These are phyloP conservation scores for Emys orbicularis DNA, from an alignment of 2,797 vertebrate species.

Conservation along the genomic window DNA sequence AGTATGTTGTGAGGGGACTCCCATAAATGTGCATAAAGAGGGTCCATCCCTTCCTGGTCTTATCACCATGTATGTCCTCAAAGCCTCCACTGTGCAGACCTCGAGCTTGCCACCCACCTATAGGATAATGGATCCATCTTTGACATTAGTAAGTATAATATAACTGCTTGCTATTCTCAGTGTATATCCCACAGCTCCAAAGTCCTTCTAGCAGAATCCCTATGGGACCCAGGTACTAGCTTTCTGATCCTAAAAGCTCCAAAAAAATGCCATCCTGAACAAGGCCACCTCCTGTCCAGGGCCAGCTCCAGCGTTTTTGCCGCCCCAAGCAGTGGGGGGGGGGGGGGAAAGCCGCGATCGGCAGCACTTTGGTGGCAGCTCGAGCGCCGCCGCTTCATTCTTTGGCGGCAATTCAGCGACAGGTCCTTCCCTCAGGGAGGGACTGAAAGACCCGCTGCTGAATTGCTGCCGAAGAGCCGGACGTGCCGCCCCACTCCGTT, in stretches of 20 bases:
- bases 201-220: background rate
- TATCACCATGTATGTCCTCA: background rate
- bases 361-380: too few species aligned
- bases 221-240: background rate
- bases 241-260: background rate
- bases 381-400: too few species aligned
- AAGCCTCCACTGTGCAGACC: background rate
- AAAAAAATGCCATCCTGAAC: background rate
- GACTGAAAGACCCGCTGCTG: fast-evolving
- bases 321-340: too few species aligned
- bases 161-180: background rate
- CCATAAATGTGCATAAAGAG: background rate
- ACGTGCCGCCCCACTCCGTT: too few species aligned
- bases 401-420: too few species aligned
- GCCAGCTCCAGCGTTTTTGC: too few species aligned
- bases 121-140: background rate
- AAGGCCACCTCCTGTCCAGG: background rate
- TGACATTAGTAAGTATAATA: background rate
- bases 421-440: too few species aligned
- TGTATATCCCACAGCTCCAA: background rate
- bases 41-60: background rate
- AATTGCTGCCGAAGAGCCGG: too few species aligned
- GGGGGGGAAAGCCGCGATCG: too few species aligned
- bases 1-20: background rate
- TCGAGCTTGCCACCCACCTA: background rate